Conservation (phyloP, 2,888 invertebrate species). For the Willowsia nigromaculata region DNA sequence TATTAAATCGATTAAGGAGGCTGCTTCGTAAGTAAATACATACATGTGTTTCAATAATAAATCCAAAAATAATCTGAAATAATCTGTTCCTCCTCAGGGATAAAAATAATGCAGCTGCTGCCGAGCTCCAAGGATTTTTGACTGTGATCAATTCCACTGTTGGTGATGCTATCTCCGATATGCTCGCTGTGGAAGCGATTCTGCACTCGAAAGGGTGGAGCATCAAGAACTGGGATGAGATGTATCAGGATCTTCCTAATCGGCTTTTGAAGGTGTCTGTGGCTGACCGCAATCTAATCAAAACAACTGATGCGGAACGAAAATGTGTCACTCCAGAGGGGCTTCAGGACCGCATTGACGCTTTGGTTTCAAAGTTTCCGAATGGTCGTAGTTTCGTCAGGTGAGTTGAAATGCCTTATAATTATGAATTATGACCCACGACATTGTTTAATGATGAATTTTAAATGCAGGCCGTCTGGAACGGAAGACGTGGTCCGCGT, state of each 20-base stretch:
- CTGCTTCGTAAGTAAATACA: slow-evolving; percentile 75
- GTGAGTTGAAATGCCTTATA: slow-evolving; percentile 80
- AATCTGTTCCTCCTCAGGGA: slow-evolving; percentile 44
- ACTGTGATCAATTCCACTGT: slow-evolving; percentile 96
- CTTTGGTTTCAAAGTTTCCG: slow-evolving; percentile 85
- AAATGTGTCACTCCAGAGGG: slow-evolving; percentile 89
- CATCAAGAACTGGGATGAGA: slow-evolving; percentile 88
- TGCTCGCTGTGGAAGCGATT: slow-evolving; percentile 95
- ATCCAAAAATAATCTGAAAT: not conserved
- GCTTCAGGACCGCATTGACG: slow-evolving; percentile 90
- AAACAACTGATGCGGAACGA: slow-evolving; percentile 93
- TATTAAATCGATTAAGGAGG: slow-evolving; percentile 81
- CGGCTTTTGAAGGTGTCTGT: slow-evolving; percentile 93
- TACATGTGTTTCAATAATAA: not conserved
- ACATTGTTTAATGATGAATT: not conserved
- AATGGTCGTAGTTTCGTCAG: slow-evolving; percentile 92
- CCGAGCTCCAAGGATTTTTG: slow-evolving; percentile 86
- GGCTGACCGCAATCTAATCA: slow-evolving; percentile 90
- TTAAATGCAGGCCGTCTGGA: slow-evolving; percentile 89
- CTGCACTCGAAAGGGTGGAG: slow-evolving; percentile 90
- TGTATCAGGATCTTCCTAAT: slow-evolving; percentile 93
- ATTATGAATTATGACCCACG: not conserved
- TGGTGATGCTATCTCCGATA: slow-evolving; percentile 98
- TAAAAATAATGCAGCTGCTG: slow-evolving; percentile 83
- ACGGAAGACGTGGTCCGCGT: slow-evolving; percentile 98